Base-by-base conservation (phyloP, 2,888 invertebrate genomes). In the Glomeris marginata region DNA sequence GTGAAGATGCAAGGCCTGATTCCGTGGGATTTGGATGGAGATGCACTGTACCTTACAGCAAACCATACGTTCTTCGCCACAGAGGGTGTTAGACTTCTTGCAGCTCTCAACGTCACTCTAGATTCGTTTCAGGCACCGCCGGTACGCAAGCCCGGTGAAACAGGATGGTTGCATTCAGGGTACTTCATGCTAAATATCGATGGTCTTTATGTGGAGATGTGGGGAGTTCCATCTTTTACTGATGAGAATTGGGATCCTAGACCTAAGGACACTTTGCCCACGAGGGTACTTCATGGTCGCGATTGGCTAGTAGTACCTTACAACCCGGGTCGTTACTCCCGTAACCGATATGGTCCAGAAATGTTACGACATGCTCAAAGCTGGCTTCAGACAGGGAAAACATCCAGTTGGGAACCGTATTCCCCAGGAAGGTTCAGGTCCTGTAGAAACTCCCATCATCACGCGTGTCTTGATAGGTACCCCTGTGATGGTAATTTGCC, bases 1-100 rank as follows among this genome's bases (percentile, higher is more conserved):
- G 62, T 64, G n/a, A 65, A 65, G 52, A 57, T 65, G 33, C 50
- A 55, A 22, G 61, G 59, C 45, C 56, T 61, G 43, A 54, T 64
- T 18, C 64, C 64, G 5, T 65, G 65, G 65, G 65, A 64, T 52
- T 48, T 60, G 13, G 64, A 64, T 54, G 62, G 58, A 15, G 64
- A 65, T 52, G 52, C 63, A 2, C 51, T 56, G 8, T 60, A 59
- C 47, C 50, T 56, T 1, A 50, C 58, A 5, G 46, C 51, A 13
- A 59, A 59, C 42, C 57, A 55, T 49, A 54, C 59, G 13, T 57
- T 60, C 35, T 52, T 60, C 20, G 42, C 38, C 11, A 53, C 46
- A 10, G 43, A 55, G 21, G 57, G 57, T 4, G 57, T 57, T 21
- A 13, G 13, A 1, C 28, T 5, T 28, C 28, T 28, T 8, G 28